A percentile compares a stretch with the other conserved stretches of the same genome.
Evolutionary conservation across 1,140 invertebrate species (phyloP).

Genomic region (Araneus ventricosus): DNA sequence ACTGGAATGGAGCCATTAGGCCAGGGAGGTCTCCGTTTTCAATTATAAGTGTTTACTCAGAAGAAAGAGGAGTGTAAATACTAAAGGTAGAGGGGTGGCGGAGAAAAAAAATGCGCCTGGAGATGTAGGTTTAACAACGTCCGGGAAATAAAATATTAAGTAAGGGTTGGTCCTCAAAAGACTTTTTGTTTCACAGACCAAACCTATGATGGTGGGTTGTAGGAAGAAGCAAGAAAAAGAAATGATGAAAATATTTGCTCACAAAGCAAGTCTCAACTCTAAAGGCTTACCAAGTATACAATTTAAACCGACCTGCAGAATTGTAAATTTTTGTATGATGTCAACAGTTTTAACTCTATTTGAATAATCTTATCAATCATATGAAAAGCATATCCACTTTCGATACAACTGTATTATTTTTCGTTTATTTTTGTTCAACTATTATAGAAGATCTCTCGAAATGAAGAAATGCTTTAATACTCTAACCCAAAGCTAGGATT

Average conservation of each 20-base stretch:
- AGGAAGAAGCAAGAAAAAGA: neutral
- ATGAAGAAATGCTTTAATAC: too few relatives aligned
- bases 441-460: too few relatives aligned
- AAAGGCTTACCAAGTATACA: too few relatives aligned
- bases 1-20: neutral
- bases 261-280: too few relatives aligned
- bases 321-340: too few relatives aligned
- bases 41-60: slow-evolving; percentile 13
- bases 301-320: too few relatives aligned
- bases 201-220: neutral
- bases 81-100: neutral
- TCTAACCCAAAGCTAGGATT: too few relatives aligned
- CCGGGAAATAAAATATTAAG: neutral
- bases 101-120: neutral
- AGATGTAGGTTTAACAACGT: neutral
- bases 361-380: too few relatives aligned
- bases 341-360: too few relatives aligned
- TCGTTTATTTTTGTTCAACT: too few relatives aligned
- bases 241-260: neutral
- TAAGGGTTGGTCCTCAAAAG: neutral
- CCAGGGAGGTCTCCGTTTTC: slow-evolving; percentile 1
- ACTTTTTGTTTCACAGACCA: neutral
- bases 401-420: too few relatives aligned
- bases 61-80: neutral
- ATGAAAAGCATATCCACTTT: too few relatives aligned